phyloP scores from a whole-genome alignment of 2,113 vertebrate species.

The Austrofundulus limnaeus region DNA sequence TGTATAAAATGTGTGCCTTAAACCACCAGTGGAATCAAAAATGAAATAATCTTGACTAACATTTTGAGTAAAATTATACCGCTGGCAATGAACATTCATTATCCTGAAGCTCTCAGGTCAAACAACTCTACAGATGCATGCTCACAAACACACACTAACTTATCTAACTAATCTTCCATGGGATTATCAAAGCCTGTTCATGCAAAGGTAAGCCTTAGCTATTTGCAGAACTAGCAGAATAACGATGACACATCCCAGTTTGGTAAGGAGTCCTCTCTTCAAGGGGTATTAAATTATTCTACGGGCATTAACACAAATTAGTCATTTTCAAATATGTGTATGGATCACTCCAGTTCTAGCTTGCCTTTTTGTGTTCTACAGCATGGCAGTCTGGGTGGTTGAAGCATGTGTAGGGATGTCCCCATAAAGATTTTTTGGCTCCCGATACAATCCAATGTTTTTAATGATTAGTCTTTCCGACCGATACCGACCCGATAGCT shows the following conservation, averaged over 20 bases:
- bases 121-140: constrained; percentile 40
- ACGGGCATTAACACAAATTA: neutral
- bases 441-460: too few species aligned
- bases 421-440: too few species aligned
- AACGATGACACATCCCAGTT: constrained; percentile 55
- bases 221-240: constrained; percentile 68
- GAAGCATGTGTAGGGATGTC: too few species aligned
- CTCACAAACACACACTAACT: constrained; percentile 24
- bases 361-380: neutral
- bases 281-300: constrained; percentile 11
- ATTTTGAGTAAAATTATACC: neutral
- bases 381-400: neutral
- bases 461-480: too few species aligned
- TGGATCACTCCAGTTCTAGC: neutral
- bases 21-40: too few species aligned
- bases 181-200: constrained; percentile 69
- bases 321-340: too few species aligned
- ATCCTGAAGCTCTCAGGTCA: constrained; percentile 47
- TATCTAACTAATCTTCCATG: constrained; percentile 37
- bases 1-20: neutral
- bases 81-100: neutral
- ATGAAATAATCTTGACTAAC: neutral
- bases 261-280: constrained; percentile 23
- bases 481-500: too few species aligned
- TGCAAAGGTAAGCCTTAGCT: constrained; percentile 71